Percentiles rank a stretch among this genome's conserved stretches.
These are phyloP conservation scores for Psilopsiagon aurifrons DNA, from an alignment of 2,113 vertebrate genomes.

Conservation along the genomic window DNA sequence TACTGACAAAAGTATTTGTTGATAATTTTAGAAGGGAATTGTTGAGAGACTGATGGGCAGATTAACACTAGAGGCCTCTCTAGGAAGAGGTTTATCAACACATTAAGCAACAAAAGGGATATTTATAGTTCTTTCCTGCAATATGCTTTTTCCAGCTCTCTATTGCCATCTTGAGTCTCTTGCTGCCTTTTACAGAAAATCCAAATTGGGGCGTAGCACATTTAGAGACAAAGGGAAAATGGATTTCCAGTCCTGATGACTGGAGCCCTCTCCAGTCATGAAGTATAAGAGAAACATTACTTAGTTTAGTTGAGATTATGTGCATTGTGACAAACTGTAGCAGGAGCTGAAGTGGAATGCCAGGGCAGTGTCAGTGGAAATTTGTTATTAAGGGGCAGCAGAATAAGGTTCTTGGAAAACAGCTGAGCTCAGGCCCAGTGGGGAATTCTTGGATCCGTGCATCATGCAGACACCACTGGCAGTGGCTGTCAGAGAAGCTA, in stretches of 20 bases:
- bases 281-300: not conserved
- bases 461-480: not conserved
- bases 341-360: not conserved
- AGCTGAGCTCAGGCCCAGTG: not conserved
- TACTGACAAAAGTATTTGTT: slow-evolving; percentile 48
- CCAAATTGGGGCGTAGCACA: not conserved
- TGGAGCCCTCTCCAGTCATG: not conserved
- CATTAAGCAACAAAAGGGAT: slow-evolving; percentile 44
- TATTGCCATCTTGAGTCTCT: slow-evolving; percentile 69
- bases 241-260: not conserved
- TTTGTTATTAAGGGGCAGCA: not conserved
- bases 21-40: slow-evolving; percentile 59
- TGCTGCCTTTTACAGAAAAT: not conserved
- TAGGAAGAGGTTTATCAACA: slow-evolving; percentile 51
- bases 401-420: not conserved
- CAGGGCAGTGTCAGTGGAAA: not conserved
- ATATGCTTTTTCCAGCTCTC: slow-evolving; percentile 19
- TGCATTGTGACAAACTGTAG: fast-evolving
- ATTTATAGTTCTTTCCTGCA: slow-evolving; percentile 22
- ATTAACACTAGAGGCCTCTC: slow-evolving; percentile 44
- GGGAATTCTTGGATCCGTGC: not conserved
- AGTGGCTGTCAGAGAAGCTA: not conserved
- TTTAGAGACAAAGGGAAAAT: not conserved
- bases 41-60: slow-evolving; percentile 47
- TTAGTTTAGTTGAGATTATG: not conserved